Evolutionary conservation across 2,797 vertebrate species (phyloP).

Genomic region (Agapornis canus): DNA sequence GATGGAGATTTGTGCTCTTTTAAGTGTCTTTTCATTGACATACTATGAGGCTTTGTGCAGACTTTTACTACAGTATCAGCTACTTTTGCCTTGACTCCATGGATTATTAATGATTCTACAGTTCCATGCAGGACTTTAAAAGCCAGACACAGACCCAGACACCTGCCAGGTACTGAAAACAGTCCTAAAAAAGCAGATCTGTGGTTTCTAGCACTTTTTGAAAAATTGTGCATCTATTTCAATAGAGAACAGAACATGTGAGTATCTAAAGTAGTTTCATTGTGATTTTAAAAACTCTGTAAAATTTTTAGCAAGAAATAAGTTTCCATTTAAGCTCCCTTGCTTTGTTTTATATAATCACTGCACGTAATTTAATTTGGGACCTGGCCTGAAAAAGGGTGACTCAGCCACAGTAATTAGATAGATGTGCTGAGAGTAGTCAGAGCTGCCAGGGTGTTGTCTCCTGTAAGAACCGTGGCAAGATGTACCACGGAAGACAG

Average conservation of each 20-base stretch:
- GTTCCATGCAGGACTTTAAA: background rate
- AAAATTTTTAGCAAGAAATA: background rate
- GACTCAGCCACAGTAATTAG: background rate
- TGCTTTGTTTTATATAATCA: background rate
- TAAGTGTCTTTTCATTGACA: background rate
- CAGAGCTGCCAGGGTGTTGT: fast-evolving
- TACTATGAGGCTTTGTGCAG: background rate
- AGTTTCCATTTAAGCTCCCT: background rate
- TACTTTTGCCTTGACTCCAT: background rate
- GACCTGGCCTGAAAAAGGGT: background rate
- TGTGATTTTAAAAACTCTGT: background rate
- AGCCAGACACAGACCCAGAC: background rate
- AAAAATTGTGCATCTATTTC: background rate
- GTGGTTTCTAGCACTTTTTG: background rate
- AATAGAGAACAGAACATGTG: background rate
- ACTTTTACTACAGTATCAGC: background rate
- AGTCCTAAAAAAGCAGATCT: background rate
- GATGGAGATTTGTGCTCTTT: background rate
- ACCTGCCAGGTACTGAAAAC: background rate
- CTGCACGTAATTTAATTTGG: background rate
- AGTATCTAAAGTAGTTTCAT: background rate
- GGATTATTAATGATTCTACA: background rate
- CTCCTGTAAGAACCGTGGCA: background rate
- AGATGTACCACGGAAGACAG: background rate
- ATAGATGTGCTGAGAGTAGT: background rate